phyloP scores from a whole-genome alignment of 2,888 invertebrate species.

The Agrotis puta region DNA sequence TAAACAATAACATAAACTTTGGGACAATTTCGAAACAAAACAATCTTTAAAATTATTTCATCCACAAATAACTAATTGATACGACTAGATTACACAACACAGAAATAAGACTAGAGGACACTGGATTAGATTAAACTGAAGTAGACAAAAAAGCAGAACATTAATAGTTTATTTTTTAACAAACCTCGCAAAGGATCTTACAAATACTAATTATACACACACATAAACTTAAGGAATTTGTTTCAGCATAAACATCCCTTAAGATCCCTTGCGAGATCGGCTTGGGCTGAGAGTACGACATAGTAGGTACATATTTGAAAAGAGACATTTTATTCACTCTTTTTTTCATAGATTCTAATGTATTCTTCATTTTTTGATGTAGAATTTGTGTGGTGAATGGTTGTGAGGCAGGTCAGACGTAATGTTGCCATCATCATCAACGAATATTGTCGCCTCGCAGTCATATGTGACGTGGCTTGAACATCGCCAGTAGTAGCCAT shows the following conservation, averaged over 20 bases:
- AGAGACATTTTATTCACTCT: neutral
- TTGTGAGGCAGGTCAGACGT: slow-evolving; percentile 4
- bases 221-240: too few species aligned
- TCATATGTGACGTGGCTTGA: too few species aligned
- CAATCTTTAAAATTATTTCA: neutral
- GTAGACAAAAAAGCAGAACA: too few species aligned
- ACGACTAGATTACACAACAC: neutral
- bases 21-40: neutral
- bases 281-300: too few species aligned
- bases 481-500: too few species aligned
- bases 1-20: neutral
- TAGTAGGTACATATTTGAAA: neutral
- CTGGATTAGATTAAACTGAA: too few species aligned
- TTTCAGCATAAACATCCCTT: too few species aligned
- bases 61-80: neutral
- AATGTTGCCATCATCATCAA: slow-evolving; percentile 24
- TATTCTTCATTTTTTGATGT: slow-evolving; percentile 38
- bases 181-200: too few species aligned
- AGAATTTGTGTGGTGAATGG: neutral
- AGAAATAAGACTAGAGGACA: too few species aligned
- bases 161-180: too few species aligned
- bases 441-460: slow-evolving; percentile 29
- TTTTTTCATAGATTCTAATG: slow-evolving; percentile 14
- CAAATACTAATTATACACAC: too few species aligned
- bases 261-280: too few species aligned